A percentile compares a stretch with the other conserved stretches of the same genome.
These are phyloP conservation scores for Carassius carassius DNA, from an alignment of 2,113 vertebrate species.

Conservation along the genomic window DNA sequence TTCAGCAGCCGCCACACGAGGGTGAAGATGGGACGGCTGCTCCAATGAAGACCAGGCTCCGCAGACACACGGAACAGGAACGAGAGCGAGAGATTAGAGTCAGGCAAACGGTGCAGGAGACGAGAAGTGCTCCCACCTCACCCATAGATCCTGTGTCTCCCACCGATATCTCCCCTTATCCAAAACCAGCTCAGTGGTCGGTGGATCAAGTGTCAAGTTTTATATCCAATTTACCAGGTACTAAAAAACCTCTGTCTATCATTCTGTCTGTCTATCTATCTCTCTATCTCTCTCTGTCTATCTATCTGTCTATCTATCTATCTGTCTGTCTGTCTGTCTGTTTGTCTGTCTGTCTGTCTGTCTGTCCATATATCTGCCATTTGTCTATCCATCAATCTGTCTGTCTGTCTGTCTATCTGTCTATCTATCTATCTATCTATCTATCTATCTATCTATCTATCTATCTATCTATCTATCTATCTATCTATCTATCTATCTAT, in stretches of 20 bases:
- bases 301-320: background rate
- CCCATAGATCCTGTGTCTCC: constrained; percentile 64
- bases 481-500: background rate
- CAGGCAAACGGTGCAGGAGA: constrained; percentile 79
- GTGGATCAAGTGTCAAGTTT: constrained; percentile 96
- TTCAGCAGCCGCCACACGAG: constrained; percentile 48
- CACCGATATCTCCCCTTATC: constrained; percentile 73
- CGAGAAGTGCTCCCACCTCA: constrained; percentile 75
- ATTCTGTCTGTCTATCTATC: background rate
- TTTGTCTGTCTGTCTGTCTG: background rate
- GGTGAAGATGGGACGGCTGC: constrained; percentile 78
- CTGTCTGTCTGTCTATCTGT: background rate
- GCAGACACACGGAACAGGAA: constrained; percentile 80
- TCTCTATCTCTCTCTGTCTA: background rate
- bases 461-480: background rate
- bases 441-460: background rate
- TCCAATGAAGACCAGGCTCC: constrained; percentile 85
- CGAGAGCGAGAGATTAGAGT: constrained; percentile 69
- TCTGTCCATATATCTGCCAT: background rate
- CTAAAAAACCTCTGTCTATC: background rate
- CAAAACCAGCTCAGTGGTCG: constrained; percentile 86
- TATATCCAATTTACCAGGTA: constrained; percentile 91
- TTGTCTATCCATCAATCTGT: background rate
- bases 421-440: background rate
- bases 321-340: background rate